Evolutionary conservation across 2,888 invertebrate genomes (phyloP).

Genomic region (Cheilosia scutellata): DNA sequence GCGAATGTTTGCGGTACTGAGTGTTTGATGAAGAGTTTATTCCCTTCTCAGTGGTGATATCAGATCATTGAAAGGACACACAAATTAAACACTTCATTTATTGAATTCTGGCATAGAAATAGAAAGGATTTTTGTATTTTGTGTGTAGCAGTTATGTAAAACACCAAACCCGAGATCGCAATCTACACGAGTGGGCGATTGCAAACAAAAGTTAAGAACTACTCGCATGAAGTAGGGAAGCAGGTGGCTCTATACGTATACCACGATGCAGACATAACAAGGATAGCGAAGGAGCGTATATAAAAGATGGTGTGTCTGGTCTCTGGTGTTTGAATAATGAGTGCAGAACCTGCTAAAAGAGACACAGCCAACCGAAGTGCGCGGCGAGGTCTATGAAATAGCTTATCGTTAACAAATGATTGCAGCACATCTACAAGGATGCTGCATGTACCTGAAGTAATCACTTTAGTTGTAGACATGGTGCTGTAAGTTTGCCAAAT

Average conservation of each 20-base stretch:
- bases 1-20: slow-evolving; percentile 53
- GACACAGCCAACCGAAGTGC: slow-evolving; percentile 1
- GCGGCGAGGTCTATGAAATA: not conserved
- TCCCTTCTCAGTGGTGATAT: slow-evolving; percentile 18
- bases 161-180: not conserved
- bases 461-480: slow-evolving; percentile 29
- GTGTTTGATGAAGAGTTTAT: slow-evolving; percentile 43
- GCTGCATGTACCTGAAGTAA: slow-evolving; percentile 13
- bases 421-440: slow-evolving; percentile 6
- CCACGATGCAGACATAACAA: not conserved
- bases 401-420: slow-evolving; percentile 26
- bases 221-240: not conserved
- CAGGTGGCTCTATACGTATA: slow-evolving; percentile 7
- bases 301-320: slow-evolving; percentile 1
- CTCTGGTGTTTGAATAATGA: slow-evolving; percentile 35
- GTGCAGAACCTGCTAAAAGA: slow-evolving; percentile 8
- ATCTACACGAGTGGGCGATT: not conserved
- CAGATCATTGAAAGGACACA: slow-evolving; percentile 44
- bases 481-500: slow-evolving; percentile 16
- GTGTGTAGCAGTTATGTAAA: slow-evolving; percentile 17
- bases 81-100: slow-evolving; percentile 54
- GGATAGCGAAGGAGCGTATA: not conserved
- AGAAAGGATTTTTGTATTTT: not conserved
- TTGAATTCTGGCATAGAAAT: slow-evolving; percentile 23
- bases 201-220: not conserved